These are phyloP conservation scores for Macaria notata DNA, from an alignment of 2,888 invertebrate species.

Conservation along the genomic window DNA sequence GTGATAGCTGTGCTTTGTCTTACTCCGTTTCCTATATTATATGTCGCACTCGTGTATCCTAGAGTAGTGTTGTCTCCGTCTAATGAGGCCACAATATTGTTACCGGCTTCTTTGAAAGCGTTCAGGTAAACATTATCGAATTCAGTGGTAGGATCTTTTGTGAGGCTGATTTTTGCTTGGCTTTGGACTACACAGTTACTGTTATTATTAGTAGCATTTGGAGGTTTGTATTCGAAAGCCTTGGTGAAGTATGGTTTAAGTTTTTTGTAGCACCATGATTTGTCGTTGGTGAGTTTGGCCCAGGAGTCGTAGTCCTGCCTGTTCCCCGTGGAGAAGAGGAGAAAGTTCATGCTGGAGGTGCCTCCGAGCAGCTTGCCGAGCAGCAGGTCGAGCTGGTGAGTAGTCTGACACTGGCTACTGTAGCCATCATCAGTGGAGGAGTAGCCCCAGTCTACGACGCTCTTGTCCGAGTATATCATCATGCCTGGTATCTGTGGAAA, in stretches of 20 bases:
- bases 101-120: constrained; percentile 24
- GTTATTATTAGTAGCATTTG: neutral
- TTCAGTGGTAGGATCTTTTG: neutral
- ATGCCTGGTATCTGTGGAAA: neutral
- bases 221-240: neutral
- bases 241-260: neutral
- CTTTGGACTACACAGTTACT: neutral
- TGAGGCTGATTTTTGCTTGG: neutral
- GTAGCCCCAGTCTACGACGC: neutral
- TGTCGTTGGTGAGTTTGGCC: neutral
- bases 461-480: neutral
- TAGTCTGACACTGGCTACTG: neutral
- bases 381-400: neutral
- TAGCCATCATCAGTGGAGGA: neutral
- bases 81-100: constrained; percentile 12
- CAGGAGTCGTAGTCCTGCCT: neutral
- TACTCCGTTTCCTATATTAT: constrained; percentile 11
- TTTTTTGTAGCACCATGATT: constrained; percentile 10
- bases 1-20: constrained; percentile 26
- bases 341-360: neutral
- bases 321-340: neutral
- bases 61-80: neutral
- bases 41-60: constrained; percentile 16
- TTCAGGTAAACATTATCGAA: constrained; percentile 10
- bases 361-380: neutral